Evolutionary conservation across 1,140 invertebrate genomes (phyloP).

Genomic region (Pemphigus obesinymphae): DNA sequence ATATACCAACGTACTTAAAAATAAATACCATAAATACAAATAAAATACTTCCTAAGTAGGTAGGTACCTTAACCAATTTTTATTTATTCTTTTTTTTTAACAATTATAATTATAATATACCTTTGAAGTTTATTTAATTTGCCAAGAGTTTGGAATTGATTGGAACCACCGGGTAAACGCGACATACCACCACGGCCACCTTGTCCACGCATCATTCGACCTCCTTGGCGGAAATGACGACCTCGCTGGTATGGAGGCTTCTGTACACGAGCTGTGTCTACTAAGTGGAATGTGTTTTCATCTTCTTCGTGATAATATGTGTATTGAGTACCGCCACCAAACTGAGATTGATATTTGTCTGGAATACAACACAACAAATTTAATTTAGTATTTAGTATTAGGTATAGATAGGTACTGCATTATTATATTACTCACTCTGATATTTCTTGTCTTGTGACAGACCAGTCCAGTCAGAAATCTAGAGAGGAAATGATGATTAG

Average conservation of each 20-base stretch:
- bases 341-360: constrained; percentile 95
- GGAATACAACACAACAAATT: constrained; percentile 47
- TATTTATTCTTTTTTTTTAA: no score
- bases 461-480: constrained; percentile 96
- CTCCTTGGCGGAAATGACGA: constrained; percentile 66
- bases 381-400: neutral
- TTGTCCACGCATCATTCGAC: constrained; percentile 72
- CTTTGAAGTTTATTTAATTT: constrained; percentile 56
- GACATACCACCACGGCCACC: constrained; percentile 58
- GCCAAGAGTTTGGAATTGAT: constrained; percentile 45
- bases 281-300: constrained; percentile 96
- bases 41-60: no score
- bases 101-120: constrained; percentile 51
- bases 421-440: constrained; percentile 68
- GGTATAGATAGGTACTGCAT: neutral
- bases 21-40: no score
- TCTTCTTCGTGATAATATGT: constrained; percentile 98
- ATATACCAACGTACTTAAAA: no score
- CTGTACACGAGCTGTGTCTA: constrained; percentile 87
- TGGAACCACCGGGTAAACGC: constrained; percentile 54
- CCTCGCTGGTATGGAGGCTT: constrained; percentile 87
- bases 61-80: no score
- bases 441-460: constrained; percentile 93
- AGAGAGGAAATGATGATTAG: constrained; percentile 45
- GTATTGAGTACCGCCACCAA: constrained; percentile 91